These are phyloP conservation scores for Scaptomyza reducta DNA, from an alignment of 2,888 invertebrate genomes.

Conservation along the genomic window DNA sequence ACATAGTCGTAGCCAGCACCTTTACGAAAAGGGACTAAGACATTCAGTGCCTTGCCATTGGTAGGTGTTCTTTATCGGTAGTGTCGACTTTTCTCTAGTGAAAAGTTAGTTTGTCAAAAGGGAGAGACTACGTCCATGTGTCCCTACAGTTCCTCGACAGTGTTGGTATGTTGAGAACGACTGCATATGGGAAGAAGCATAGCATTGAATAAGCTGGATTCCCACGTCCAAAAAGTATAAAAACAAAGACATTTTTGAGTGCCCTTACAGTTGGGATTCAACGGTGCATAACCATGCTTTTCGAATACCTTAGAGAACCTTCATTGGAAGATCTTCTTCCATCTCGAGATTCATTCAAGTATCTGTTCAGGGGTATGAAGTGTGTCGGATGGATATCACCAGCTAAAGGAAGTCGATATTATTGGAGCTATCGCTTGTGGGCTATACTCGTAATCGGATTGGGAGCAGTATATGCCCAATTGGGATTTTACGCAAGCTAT, in stretches of 20 bases:
- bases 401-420: neutral
- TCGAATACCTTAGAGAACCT: slow-evolving; percentile 31
- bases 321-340: neutral
- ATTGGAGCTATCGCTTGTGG: slow-evolving; percentile 14
- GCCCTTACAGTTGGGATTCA: neutral
- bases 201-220: neutral
- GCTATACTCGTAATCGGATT: neutral
- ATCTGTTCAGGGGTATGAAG: slow-evolving; percentile 37
- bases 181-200: neutral
- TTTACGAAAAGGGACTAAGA: neutral
- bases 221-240: neutral
- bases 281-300: slow-evolving; percentile 17
- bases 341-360: slow-evolving; percentile 42
- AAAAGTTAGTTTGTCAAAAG: neutral
- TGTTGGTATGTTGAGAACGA: neutral
- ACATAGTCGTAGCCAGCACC: neutral
- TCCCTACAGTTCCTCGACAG: neutral
- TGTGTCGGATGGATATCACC: slow-evolving; percentile 39
- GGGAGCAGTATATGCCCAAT: slow-evolving; percentile 32
- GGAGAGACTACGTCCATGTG: neutral
- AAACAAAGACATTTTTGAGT: neutral
- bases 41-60: neutral
- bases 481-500: slow-evolving; percentile 36
- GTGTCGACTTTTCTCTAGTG: neutral
- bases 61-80: neutral